Evolutionary conservation across 2,797 vertebrate genomes (phyloP), one percentile per base, ranked within the genome.

Genomic region (Phrynocephalus vlangalii): DNA sequence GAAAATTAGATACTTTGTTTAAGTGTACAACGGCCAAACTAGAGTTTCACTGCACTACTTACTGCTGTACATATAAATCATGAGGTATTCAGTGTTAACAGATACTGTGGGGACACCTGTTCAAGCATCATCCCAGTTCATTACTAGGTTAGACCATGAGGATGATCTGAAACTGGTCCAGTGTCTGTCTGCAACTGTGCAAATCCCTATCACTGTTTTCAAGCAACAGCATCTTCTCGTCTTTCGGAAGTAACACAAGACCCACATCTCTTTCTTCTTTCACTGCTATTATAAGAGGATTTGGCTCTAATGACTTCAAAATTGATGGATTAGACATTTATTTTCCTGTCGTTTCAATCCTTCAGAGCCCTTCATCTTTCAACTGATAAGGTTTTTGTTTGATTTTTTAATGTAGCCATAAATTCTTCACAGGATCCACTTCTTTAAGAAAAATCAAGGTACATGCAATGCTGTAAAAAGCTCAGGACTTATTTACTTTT

Each of bases 361-460:
- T 56, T 87, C 30, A 84, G 26, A 90, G 90, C 82, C n/a, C 4
- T 85, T 87, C 33, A 83, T 16, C 87, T 91, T 38, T 38, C 88
- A 79, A 71, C 87, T 67, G 86, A 88, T 91, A 63, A 91, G 90
- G 85, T 20, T 6, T 91, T 90, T 67, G 78, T 18, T 79, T 89
- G 56, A 78, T 50, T 92, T 92, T 92, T 90, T 78, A 91, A 86
- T 90, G 3, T 56, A 73, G 52, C 48, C 60, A 70, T 0, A 1
- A 48, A 85, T 92, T 93, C 90, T 92, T 77, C 3, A 82, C 88
- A 89, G 88, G 48, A 48, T 28, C n/a, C 11, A 84, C n/a, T 79
- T 68, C 86, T 84, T 71, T 56, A 10, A 56, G 60, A 63, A 44
- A 76, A 76, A 71, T 60, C 24, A 18, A 22, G 24, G 60, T 77